Base-by-base conservation (phyloP, 23 tunicate genomes). In the Diplosoma virens region DNA sequence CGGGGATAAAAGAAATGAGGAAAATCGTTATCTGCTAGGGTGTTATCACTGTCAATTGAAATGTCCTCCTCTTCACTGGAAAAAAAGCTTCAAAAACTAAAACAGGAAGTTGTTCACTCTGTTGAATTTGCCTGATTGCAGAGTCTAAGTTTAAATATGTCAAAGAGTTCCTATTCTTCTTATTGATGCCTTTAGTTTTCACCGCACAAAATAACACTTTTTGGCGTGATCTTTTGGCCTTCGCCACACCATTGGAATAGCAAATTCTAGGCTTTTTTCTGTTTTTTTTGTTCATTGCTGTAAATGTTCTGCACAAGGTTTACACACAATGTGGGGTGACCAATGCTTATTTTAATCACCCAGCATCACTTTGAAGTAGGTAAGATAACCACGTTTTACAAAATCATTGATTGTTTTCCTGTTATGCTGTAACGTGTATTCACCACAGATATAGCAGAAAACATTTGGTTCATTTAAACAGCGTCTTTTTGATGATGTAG, bases 1-100 rank as follows among this genome's bases (percentile, higher is more conserved):
- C 65, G n/a, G 65, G 26, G 26, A 58, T 58, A 58, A 58, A 58
- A 58, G 21, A 58, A 23, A n/a, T 7, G 24, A 22, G 65, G 21
- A 23, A 23, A 58, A 58, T 23, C 24, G 65, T 58, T 58, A 9
- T 58, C 65, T n/a, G 65, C 21, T n/a, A 58, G 65, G n/a, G 26
- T 58, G 65, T 58, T 58, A 58, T 58, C 65, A 58, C 26, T 58
- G 65, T 58, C 65, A 58, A 23, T 58, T 58, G 21, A 58, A 58
- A 58, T 22, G n/a, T 58, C 65, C 65, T 58, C 65, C 26, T 58
- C 65, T 58, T n/a, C 65, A 58, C 65, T 58, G 65, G 65, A 58
- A 58, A 58, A n/a, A 58, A 58, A 23, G 21, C 65, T 58, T 58
- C 65, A 58, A 58, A 58, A 23, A 58, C 65, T n/a, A 22, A 7